A percentile compares a stretch with the other conserved stretches of the same genome.
These are phyloP conservation scores for Psephotus haematonotus DNA, from an alignment of 2,113 vertebrate species.

Conservation along the genomic window DNA sequence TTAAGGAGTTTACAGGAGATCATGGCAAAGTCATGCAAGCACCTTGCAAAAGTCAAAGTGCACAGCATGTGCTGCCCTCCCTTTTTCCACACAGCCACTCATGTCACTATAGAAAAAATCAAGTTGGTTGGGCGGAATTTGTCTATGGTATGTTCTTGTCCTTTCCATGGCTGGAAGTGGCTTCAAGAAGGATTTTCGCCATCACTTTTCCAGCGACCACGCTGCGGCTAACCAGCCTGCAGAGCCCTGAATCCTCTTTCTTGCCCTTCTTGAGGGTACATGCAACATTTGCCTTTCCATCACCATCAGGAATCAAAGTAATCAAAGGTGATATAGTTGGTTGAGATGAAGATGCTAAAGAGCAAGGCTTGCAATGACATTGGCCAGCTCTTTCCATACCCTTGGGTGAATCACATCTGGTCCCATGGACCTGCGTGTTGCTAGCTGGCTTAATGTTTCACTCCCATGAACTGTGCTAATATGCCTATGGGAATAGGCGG, in stretches of 20 bases:
- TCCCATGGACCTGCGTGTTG: neutral
- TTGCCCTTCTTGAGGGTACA: neutral
- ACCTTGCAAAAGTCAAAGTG: neutral
- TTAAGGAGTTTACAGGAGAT: neutral
- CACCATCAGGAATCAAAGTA: neutral
- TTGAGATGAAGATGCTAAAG: neutral
- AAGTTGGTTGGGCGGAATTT: neutral
- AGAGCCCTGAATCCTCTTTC: neutral
- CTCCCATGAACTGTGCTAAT: neutral
- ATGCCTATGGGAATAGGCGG: neutral
- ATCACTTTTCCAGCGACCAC: neutral
- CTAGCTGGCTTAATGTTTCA: neutral
- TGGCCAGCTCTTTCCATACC: neutral
- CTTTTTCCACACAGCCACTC: neutral
- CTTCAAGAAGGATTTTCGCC: neutral
- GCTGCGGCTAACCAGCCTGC: neutral
- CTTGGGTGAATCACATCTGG: neutral
- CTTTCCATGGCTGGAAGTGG: neutral
- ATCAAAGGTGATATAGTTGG: neutral
- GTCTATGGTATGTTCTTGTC: neutral
- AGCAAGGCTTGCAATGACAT: neutral
- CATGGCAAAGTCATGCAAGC: neutral
- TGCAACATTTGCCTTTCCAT: neutral
- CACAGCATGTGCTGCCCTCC: neutral
- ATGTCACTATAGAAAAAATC: neutral